phyloP scores from a whole-genome alignment of 2,888 invertebrate genomes.

The Netelia fuscicornis region DNA sequence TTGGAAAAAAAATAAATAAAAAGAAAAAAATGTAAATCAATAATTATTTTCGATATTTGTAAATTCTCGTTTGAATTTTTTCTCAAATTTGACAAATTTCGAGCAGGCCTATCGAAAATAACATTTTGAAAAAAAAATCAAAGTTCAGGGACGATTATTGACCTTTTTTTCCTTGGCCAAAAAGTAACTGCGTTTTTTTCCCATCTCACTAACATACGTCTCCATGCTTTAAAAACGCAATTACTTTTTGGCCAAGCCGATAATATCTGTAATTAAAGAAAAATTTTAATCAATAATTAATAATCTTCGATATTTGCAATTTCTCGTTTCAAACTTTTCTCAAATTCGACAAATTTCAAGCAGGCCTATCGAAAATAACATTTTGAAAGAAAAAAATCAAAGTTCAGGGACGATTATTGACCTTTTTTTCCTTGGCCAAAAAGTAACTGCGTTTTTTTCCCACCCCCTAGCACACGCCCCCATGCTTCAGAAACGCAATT shows the following conservation, averaged over 20 bases:
- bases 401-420: conserved; percentile 38
- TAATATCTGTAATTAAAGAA: neutral
- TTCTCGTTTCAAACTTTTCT: neutral
- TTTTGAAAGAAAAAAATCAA: conserved; percentile 24
- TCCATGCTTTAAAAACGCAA: too few relatives aligned
- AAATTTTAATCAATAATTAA: too few relatives aligned
- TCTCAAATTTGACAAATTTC: neutral
- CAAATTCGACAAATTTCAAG: neutral
- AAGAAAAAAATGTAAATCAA: neutral
- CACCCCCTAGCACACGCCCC: too few relatives aligned
- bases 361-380: conserved; percentile 14
- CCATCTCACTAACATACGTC: too few relatives aligned
- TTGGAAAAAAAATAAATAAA: neutral
- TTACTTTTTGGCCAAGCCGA: conserved; percentile 22
- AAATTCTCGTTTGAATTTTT: neutral
- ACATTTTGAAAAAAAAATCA: conserved; percentile 17
- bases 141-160: conserved; percentile 41
- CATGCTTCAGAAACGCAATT: too few relatives aligned
- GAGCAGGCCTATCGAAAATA: conserved; percentile 15
- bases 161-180: too few relatives aligned
- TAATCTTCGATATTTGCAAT: too few relatives aligned
- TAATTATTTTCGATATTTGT: neutral
- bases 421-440: too few relatives aligned
- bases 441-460: too few relatives aligned
- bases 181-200: too few relatives aligned